Evolutionary conservation across 23 tunicate species (phyloP).

Genomic region (Styela plicata): DNA sequence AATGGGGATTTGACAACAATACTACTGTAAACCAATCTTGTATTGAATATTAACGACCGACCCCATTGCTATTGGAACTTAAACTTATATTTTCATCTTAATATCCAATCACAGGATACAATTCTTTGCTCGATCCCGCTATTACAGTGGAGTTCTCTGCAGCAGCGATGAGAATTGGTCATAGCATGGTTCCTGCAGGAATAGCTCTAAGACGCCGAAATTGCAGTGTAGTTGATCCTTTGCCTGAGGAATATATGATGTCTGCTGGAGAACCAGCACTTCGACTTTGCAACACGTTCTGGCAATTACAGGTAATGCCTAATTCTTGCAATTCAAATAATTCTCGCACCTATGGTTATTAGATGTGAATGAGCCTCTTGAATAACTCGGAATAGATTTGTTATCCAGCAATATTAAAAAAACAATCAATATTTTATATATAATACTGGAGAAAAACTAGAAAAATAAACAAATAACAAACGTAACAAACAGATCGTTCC

Average conservation of each 20-base stretch:
- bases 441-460: too few relatives aligned
- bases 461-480: too few relatives aligned
- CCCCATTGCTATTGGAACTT: too few relatives aligned
- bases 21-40: not conserved
- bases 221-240: constrained; percentile 49
- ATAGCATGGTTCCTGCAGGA: constrained; percentile 75
- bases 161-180: constrained; percentile 95
- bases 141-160: constrained; percentile 66
- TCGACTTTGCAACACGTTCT: constrained; percentile 82
- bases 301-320: constrained; percentile 65
- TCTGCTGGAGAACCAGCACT: constrained; percentile 93
- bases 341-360: too few relatives aligned
- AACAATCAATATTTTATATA: too few relatives aligned
- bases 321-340: too few relatives aligned
- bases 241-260: constrained; percentile 43
- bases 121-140: constrained; percentile 58
- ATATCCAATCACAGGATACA: constrained; percentile 86
- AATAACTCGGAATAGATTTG: too few relatives aligned
- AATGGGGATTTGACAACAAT: not conserved
- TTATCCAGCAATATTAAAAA: too few relatives aligned
- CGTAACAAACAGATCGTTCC: too few relatives aligned
- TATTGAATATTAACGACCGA: not conserved
- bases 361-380: too few relatives aligned
- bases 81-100: too few relatives aligned
- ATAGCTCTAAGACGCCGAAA: constrained; percentile 42